Base-by-base conservation (phyloP, 2,888 invertebrate species). In the Eustalomyia histrio region DNA sequence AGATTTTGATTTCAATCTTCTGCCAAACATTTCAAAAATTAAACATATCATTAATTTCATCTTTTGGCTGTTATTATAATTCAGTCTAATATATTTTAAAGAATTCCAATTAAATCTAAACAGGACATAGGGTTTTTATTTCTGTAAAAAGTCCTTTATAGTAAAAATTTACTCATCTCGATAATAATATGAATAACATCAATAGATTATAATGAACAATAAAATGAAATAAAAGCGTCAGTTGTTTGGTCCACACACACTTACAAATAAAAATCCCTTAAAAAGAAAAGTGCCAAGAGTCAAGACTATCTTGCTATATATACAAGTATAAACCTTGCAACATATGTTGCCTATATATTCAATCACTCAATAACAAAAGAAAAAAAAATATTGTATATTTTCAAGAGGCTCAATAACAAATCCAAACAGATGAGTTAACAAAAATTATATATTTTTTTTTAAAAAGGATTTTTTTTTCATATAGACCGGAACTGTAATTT, bases 401-500 rank as follows among this genome's bases (percentile, higher is more conserved):
- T 53, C 16, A 71, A 47, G 21, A 60, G 64, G 29, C 29, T 60
- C 58, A 43, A 58, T 33, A 76, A 47, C 52, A 71, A 29, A 69
- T 55, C 14, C 35, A 47, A 71, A 64, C 63, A 64, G 67, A 72
- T 72, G 67, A 72, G 35, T 47, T 21, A 17, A 71, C n/a, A 35
- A 39, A 72, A 78, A 65, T n/a, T n/a, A 29, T 43, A 35, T 14
- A 61, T 21, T 1, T n/a, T 47, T 29, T 35, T 60, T 60, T 60
- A 5, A 68, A 73, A 73, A 80, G 74, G 65, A 57, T 71, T 76
- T 71, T 81, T 47, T 65, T 67, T 53, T n/a, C 29, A 10, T 16
- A 47, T 57, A 53, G 68, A 80, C 85, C 88, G 89, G 88, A 89
- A 88, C 88, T 89, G 89, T 87, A 88, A 88, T 88, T 88, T 89